A percentile compares a stretch with the other conserved stretches of the same genome.
Evolutionary conservation across 2,797 vertebrate genomes (phyloP).

Genomic region (Pampus argenteus): DNA sequence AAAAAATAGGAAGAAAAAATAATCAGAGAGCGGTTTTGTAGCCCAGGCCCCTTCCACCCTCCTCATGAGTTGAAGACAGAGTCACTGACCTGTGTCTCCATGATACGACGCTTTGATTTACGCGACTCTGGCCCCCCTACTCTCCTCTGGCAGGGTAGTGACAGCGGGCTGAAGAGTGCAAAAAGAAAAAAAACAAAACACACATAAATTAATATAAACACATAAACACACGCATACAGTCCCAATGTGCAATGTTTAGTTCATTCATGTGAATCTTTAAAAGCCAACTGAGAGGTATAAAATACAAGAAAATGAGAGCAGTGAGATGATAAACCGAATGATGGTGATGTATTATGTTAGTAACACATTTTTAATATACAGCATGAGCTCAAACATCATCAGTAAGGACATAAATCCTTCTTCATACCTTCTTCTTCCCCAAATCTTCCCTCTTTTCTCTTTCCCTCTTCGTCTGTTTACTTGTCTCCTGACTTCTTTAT

Average conservation of each 20-base stretch:
- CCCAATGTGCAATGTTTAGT: conserved; percentile 20
- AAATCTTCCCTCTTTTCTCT: background rate
- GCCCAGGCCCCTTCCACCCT: conserved; percentile 29
- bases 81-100: conserved; percentile 87
- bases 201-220: conserved; percentile 50
- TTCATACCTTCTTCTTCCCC: background rate
- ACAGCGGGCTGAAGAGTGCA: conserved; percentile 80
- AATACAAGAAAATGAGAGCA: conserved; percentile 1
- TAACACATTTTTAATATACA: background rate
- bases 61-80: conserved; percentile 50
- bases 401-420: conserved; percentile 1
- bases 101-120: conserved; percentile 87
- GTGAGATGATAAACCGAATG: background rate
- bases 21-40: conserved; percentile 47
- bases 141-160: conserved; percentile 85
- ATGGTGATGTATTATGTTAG: conserved; percentile 2
- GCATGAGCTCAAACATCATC: conserved; percentile 14
- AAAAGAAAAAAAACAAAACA: too few species aligned
- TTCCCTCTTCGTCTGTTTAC: background rate
- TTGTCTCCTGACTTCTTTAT: conserved; percentile 3
- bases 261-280: conserved; percentile 19
- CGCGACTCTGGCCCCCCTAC: conserved; percentile 78
- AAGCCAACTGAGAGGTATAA: conserved; percentile 21
- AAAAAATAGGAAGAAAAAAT: conserved; percentile 9
- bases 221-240: conserved; percentile 15